Conservation (phyloP, 2,113 vertebrate genomes). For the Trogon melanurus region DNA sequence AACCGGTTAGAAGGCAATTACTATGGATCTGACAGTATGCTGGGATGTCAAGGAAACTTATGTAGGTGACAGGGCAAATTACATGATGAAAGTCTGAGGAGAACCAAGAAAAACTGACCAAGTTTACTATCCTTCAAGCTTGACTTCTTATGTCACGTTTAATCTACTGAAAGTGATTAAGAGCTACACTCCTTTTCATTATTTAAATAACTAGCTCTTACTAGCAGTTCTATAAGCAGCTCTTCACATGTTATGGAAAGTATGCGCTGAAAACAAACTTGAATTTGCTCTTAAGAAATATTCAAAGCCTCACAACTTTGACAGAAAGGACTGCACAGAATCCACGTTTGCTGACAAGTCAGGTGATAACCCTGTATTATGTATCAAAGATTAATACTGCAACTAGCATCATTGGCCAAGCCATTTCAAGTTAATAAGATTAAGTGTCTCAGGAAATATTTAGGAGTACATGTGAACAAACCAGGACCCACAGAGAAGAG, state of each 20-base stretch:
- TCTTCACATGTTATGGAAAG: background rate
- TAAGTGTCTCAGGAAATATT: background rate
- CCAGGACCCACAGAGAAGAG: background rate
- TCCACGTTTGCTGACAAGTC: background rate
- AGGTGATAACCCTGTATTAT: background rate
- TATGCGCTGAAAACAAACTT: background rate
- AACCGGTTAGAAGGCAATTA: background rate
- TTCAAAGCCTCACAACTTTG: background rate
- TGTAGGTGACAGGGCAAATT: background rate
- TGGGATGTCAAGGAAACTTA: background rate
- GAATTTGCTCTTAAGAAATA: background rate
- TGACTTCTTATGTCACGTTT: background rate
- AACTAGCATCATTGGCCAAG: background rate
- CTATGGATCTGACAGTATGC: background rate
- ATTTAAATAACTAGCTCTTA: background rate
- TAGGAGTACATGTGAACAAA: background rate
- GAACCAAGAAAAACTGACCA: background rate
- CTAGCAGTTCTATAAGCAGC: background rate
- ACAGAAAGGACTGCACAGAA: background rate
- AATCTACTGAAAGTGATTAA: background rate
- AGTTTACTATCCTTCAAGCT: background rate
- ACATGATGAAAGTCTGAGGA: background rate
- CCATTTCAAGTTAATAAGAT: background rate
- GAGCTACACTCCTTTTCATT: background rate
- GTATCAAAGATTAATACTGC: background rate